These are phyloP conservation scores for Corythoichthys intestinalis DNA, from an alignment of 2,113 vertebrate species.

Conservation along the genomic window DNA sequence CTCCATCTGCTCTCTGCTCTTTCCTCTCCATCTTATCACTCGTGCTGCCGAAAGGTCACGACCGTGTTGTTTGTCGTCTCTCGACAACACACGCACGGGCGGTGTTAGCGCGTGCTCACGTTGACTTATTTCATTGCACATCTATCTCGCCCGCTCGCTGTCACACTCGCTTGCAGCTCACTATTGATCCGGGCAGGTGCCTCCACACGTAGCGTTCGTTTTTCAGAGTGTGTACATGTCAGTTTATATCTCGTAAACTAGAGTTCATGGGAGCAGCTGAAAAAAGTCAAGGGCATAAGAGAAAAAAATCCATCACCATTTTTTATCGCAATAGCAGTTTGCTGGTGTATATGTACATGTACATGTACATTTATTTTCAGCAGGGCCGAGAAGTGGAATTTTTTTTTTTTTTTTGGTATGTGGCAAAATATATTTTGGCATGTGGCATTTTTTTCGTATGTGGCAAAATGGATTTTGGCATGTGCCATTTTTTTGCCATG, in stretches of 20 bases:
- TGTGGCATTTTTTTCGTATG: too few species aligned
- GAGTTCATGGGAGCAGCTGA: too few species aligned
- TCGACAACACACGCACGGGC: conserved; percentile 1
- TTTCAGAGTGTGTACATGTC: background rate
- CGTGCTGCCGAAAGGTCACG: conserved; percentile 71
- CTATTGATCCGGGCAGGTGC: conserved; percentile 51
- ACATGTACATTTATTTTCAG: too few species aligned
- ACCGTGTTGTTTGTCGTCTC: conserved; percentile 70
- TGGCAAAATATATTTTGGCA: too few species aligned
- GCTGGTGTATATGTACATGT: too few species aligned
- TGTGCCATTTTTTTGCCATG: too few species aligned
- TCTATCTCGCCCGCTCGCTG: conserved; percentile 39
- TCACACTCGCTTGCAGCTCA: conserved; percentile 12
- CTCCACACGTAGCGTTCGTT: conserved; percentile 23
- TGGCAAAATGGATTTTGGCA: too few species aligned
- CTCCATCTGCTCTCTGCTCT: conserved; percentile 17
- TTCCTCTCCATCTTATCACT: conserved; percentile 58
- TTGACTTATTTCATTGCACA: conserved; percentile 43
- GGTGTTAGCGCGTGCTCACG: conserved; percentile 23
- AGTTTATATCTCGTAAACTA: background rate
- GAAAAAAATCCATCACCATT: too few species aligned
- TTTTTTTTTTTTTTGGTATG: too few species aligned
- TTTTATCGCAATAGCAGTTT: too few species aligned
- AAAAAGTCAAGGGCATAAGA: too few species aligned
- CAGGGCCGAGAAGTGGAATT: too few species aligned